Evolutionary conservation across 2,888 invertebrate species (phyloP).

Genomic region (Hypolimnas misippus): DNA sequence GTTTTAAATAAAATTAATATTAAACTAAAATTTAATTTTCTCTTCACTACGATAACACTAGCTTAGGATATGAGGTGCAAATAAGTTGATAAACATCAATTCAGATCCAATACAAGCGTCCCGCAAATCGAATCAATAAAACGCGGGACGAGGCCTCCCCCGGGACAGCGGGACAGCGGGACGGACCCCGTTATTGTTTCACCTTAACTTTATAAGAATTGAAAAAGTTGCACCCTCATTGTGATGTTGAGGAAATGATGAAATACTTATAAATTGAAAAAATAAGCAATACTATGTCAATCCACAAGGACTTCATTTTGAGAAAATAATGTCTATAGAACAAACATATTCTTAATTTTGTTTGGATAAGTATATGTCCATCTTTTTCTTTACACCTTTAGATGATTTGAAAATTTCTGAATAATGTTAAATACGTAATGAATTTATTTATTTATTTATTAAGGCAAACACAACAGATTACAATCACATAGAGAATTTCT

Average conservation of each 20-base stretch:
- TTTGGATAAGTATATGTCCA: no score
- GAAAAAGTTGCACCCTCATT: slow-evolving; percentile 50
- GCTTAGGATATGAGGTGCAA: slow-evolving; percentile 14
- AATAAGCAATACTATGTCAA: no score
- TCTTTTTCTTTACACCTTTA: no score
- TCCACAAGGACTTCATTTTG: no score
- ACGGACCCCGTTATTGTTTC: slow-evolving; percentile 79
- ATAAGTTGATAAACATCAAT: slow-evolving; percentile 50
- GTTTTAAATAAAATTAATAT: no score
- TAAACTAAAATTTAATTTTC: background rate
- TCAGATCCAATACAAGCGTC: slow-evolving; percentile 60
- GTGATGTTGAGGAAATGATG: slow-evolving; percentile 6
- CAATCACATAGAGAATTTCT: no score
- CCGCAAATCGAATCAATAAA: slow-evolving; percentile 74
- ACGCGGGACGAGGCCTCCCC: slow-evolving; percentile 42
- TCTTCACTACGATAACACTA: background rate
- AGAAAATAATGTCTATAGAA: no score
- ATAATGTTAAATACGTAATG: no score
- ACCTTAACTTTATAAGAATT: slow-evolving; percentile 63
- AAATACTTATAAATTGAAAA: background rate
- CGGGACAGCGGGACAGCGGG: slow-evolving; percentile 60
- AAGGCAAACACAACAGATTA: no score
- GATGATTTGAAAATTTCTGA: no score
- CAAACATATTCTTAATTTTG: no score
- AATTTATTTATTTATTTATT: no score